A percentile compares a stretch with the other conserved stretches of the same genome.
phyloP scores from a whole-genome alignment of 2,113 vertebrate species.

The Delphinus delphis region DNA sequence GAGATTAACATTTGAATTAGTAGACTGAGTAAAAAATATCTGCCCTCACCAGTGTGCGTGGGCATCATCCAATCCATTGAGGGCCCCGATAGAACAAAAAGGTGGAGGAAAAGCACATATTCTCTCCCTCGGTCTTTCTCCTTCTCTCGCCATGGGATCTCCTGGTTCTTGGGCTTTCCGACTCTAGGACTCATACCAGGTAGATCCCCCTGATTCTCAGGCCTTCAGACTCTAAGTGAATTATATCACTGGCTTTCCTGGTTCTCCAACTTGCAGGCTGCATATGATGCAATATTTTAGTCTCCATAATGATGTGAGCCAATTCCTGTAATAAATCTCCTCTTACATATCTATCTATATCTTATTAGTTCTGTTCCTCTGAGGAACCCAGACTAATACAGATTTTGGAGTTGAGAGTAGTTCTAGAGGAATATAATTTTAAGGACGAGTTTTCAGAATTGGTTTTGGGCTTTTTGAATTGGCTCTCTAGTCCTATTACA shows the following conservation, averaged over 20 bases:
- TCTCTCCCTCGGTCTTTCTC: background rate
- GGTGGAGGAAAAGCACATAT: background rate
- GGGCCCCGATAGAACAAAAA: background rate
- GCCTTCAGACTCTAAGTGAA: background rate
- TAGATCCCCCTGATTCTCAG: background rate
- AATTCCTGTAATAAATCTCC: background rate
- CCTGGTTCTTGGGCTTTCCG: background rate
- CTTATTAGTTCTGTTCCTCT: background rate
- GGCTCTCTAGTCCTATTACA: background rate
- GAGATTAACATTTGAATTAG: background rate
- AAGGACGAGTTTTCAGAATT: background rate
- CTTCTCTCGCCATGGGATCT: background rate
- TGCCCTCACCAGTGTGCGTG: background rate
- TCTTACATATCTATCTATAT: background rate
- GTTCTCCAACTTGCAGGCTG: background rate
- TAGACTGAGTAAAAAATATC: background rate
- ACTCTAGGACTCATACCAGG: background rate
- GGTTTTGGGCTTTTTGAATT: background rate
- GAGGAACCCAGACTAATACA: background rate
- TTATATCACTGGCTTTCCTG: background rate
- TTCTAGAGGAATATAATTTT: background rate
- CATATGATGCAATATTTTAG: background rate
- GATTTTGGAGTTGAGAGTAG: background rate
- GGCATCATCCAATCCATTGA: background rate
- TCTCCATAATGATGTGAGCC: background rate